Evolutionary conservation across 2,113 vertebrate species (phyloP).

Genomic region (Pao palembangensis): DNA sequence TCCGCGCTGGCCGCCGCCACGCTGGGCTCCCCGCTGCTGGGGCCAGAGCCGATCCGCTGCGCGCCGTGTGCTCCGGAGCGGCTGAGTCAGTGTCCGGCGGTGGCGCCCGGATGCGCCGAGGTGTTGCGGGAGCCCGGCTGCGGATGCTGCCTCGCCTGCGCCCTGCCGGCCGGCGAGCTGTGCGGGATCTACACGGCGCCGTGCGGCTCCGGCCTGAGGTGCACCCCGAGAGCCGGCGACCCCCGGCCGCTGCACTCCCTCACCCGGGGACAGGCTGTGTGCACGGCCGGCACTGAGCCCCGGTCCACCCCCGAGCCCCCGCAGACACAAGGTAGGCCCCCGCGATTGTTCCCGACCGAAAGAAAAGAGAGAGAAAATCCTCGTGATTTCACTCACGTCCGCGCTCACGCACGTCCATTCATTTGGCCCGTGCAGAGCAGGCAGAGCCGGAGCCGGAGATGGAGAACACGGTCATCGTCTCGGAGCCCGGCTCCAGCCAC

Average conservation of each 20-base stretch:
- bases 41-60: constrained; percentile 79
- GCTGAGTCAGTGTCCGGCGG: constrained; percentile 79
- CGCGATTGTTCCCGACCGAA: no score
- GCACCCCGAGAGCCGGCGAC: constrained; percentile 77
- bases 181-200: constrained; percentile 91
- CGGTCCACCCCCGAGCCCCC: constrained; percentile 55
- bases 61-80: constrained; percentile 82
- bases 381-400: background rate
- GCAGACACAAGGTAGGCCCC: constrained; percentile 61
- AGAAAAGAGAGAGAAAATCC: background rate
- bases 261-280: constrained; percentile 81
- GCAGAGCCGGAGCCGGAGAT: constrained; percentile 62
- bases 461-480: constrained; percentile 74
- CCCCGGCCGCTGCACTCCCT: constrained; percentile 83
- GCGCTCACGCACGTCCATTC: background rate
- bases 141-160: constrained; percentile 87
- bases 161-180: constrained; percentile 75
- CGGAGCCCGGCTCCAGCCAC: constrained; percentile 73
- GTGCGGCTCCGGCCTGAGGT: constrained; percentile 85
- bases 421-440: constrained; percentile 53
- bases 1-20: constrained; percentile 57
- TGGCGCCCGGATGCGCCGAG: constrained; percentile 80
- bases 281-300: constrained; percentile 60
- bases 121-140: constrained; percentile 82
- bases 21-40: constrained; percentile 47